These are phyloP conservation scores for Phorcus lineatus DNA, from an alignment of 2,888 invertebrate species.

Conservation along the genomic window DNA sequence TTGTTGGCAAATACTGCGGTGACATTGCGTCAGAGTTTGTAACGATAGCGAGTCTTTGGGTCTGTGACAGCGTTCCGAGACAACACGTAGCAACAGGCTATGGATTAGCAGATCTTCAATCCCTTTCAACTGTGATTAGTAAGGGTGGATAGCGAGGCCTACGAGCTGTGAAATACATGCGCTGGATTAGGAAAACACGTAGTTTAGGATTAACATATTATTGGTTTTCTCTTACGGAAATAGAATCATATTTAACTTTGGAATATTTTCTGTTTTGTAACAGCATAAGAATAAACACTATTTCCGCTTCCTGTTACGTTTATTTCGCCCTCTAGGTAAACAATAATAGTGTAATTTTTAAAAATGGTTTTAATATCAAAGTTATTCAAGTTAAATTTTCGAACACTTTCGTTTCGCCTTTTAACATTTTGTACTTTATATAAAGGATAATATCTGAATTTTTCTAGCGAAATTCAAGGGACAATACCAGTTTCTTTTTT, in stretches of 20 bases:
- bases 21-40: slow-evolving; percentile 12
- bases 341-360: too few relatives aligned
- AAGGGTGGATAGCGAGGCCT: neutral
- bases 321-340: too few relatives aligned
- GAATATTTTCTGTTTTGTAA: neutral
- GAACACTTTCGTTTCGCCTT: too few relatives aligned
- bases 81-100: neutral
- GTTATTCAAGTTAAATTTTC: too few relatives aligned
- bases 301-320: neutral
- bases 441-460: too few relatives aligned
- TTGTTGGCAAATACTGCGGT: slow-evolving; percentile 18
- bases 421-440: too few relatives aligned
- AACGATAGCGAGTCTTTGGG: neutral
- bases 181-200: neutral
- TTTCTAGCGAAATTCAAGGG: too few relatives aligned
- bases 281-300: neutral
- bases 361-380: too few relatives aligned
- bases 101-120: neutral
- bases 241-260: neutral
- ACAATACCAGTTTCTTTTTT: too few relatives aligned
- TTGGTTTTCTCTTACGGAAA: slow-evolving; percentile 4
- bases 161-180: slow-evolving; percentile 20
- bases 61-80: neutral
- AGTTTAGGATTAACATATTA: slow-evolving; percentile 9
- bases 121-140: slow-evolving; percentile 20